A percentile compares a stretch with the other conserved stretches of the same genome.
Conservation (phyloP, 2,888 invertebrate species). For the Drosophila buzzatii region DNA sequence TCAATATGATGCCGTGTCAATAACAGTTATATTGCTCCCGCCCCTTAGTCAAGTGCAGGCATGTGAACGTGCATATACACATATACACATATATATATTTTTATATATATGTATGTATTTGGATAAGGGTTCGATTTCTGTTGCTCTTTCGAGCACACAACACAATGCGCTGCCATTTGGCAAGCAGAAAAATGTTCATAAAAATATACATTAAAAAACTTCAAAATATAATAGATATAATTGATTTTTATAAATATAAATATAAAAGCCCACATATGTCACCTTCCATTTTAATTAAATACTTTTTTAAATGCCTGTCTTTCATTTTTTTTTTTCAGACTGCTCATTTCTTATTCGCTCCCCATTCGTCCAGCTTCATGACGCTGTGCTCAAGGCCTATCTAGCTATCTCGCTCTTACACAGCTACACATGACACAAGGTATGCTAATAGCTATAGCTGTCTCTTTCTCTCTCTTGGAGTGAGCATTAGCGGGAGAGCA, state of each 20-base stretch:
- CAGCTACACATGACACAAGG: neutral
- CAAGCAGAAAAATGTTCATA: neutral
- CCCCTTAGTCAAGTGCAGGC: slow-evolving; percentile 38
- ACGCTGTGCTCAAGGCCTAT: no score
- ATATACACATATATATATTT: neutral
- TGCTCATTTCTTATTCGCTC: neutral
- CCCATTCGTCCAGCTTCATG: neutral
- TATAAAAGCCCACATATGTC: neutral
- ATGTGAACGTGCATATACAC: slow-evolving; percentile 21
- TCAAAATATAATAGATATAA: neutral
- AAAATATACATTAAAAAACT: neutral
- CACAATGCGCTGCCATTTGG: slow-evolving; percentile 40
- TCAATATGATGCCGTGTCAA: slow-evolving; percentile 81
- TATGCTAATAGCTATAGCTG: neutral
- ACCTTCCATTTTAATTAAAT: neutral
- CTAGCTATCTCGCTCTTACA: neutral
- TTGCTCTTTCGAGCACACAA: slow-evolving; percentile 17
- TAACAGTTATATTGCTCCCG: slow-evolving; percentile 75
- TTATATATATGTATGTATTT: neutral
- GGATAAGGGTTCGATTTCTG: slow-evolving; percentile 3
- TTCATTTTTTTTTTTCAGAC: neutral
- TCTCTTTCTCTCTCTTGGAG: neutral
- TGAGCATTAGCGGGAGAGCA: neutral
- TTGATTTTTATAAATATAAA: neutral
- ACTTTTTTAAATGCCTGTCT: neutral